A percentile compares a stretch with the other conserved stretches of the same genome.
These are phyloP conservation scores for Polypterus senegalus DNA, from an alignment of 2,113 vertebrate genomes.

Conservation along the genomic window DNA sequence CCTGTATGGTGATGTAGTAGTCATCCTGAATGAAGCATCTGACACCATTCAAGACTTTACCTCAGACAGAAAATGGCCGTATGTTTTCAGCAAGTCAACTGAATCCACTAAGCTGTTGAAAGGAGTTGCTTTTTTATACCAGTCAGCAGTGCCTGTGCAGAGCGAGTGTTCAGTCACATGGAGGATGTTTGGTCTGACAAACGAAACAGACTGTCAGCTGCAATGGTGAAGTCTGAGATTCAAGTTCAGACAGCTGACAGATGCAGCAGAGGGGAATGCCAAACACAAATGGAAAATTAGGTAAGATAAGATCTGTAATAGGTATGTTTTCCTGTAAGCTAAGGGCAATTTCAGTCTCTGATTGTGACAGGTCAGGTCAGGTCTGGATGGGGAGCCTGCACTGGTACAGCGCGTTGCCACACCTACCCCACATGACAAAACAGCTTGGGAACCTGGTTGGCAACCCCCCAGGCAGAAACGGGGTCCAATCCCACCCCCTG, in stretches of 20 bases:
- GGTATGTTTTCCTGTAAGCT: no score
- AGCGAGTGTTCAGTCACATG: constrained; percentile 8
- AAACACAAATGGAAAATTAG: constrained; percentile 14
- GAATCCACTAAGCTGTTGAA: background rate
- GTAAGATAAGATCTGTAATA: background rate
- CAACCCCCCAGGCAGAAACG: no score
- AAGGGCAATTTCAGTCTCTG: no score
- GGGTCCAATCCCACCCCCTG: no score
- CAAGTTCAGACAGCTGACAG: constrained; percentile 6
- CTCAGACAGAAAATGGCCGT: constrained; percentile 5
- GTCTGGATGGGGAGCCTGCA: no score
- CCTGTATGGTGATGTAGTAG: background rate
- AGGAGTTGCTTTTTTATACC: background rate
- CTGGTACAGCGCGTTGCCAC: no score
- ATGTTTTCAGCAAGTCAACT: constrained; percentile 11
- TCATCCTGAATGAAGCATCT: constrained; percentile 10
- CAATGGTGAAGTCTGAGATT: constrained; percentile 9
- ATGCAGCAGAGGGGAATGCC: constrained; percentile 9
- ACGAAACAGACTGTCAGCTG: constrained; percentile 3
- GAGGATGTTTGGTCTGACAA: constrained; percentile 6
- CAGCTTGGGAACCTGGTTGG: no score
- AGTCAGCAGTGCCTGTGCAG: constrained; percentile 7
- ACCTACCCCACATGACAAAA: no score
- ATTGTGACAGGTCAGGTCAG: no score
- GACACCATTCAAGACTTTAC: constrained; percentile 7